Evolutionary conservation across 2,113 vertebrate species (phyloP), one percentile per base, ranked within the genome.

Genomic region (Sardina pilchardus): DNA sequence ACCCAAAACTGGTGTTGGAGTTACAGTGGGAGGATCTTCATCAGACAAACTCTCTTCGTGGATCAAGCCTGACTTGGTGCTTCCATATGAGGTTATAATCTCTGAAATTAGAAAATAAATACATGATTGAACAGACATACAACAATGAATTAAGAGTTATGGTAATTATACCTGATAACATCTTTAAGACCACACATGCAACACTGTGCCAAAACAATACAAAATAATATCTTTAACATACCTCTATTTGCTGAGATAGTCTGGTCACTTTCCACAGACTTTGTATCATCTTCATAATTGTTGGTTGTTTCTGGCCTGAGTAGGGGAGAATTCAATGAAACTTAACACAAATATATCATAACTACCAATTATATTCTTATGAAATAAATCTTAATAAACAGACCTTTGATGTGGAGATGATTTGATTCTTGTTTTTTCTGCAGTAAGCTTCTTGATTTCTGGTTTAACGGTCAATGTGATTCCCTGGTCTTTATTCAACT

Each of bases 401-500:
- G 59, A 98, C 97, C 97, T 97, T 21, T 96, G 93, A 9, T 96
- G 92, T 0, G 94, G 86, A 53, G 94, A 93, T 75, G 95, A 89
- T 90, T 96, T 95, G 88, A 95, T 93, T 89, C 94, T 94, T 30
- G 93, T 93, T 87, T 96, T 96, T 86, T 97, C 96, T 87, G 94
- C 88, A 88, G 90, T 93, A 0, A 91, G 94, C 9, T 93, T 95
- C 92, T 96, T 96, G 89, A 96, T 96, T 78, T 95, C 96, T 85
- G 96, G 95, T 91, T 95, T 97, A 84, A 94, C 92, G 83, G 94
- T 93, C 59, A 94, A 91, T 12, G 94, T 93, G 8, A 92, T 89
- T 83, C 96, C 96, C 80, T 96, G 93, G 84, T 97, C 95, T 89
- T 92, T 95, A 87, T 93, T 97, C 91, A 99, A 93, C 84, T 99